Base-by-base conservation (phyloP, 2,113 vertebrate species). In the Cranoglanis bouderius region DNA sequence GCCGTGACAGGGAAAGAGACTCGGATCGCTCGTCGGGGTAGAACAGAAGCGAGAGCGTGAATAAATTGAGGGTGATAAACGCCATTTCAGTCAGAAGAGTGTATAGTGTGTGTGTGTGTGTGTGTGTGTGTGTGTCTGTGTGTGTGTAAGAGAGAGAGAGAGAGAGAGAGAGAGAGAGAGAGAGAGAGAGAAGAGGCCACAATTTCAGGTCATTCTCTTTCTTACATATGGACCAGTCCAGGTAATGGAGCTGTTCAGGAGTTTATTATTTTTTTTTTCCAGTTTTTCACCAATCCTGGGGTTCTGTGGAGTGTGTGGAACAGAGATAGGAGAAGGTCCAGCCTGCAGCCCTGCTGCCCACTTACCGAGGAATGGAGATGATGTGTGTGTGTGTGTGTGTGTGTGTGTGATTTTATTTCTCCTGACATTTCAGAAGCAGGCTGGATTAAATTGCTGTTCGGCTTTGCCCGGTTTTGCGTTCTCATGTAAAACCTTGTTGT, bases 281-380 rank as follows among this genome's bases (percentile, higher is more conserved):
- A 88, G 72, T 88, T 75, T 61, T 84, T 61, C 38, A 14, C 70
- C 85, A 83, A 83, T 85, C 77, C 75, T 9, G 59, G n/a, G 57
- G 86, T 85, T 80, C n/a, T 46, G 83, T 43, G 63, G 51, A 83
- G 81, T 86, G 83, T 83, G 83, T 49, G 75, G 21, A 38, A 75
- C 72, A 81, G 40, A 90, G 90, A 89, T 84, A 90, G 87, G 85
- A 90, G 72, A 85, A 74, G 46, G 65, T 86, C 87, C 89, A 90
- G 26, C 83, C 53, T 61, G 63, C 82, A 70, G 59, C 74, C 75
- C 35, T 40, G 51, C 82, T 87, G 86, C n/a, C 46, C 80, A 59
- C 70, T 75, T 55, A 86, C 16, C 6, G 85, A 43, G 67, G 83
- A 24, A 63, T 21, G 55, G 29, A 57, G 67, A 85, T 81, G 85